A percentile compares a stretch with the other conserved stretches of the same genome.
Conservation (phyloP, 2,113 vertebrate species). For the Psilopsiagon aymara region DNA sequence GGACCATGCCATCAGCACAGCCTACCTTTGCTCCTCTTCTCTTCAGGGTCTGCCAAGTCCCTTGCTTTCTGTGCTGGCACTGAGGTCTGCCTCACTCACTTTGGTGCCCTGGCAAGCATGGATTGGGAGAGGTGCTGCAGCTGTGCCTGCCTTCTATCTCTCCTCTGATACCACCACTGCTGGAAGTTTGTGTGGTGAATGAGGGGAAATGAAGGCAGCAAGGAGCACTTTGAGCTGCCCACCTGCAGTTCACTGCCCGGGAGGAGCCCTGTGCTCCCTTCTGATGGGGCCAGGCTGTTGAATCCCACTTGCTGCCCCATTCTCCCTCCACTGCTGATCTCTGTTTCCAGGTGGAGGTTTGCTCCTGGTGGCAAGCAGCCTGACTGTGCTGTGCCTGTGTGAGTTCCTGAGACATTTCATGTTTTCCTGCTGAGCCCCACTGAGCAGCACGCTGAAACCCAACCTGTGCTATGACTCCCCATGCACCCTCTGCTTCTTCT, state of each 20-base stretch:
- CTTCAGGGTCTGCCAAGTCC: background rate
- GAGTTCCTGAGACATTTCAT: conserved; percentile 74
- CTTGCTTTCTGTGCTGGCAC: background rate
- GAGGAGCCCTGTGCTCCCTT: background rate
- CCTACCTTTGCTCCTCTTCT: background rate
- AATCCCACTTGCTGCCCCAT: background rate
- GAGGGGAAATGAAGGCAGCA: background rate
- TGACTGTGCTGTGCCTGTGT: background rate
- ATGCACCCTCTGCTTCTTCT: conserved; percentile 13
- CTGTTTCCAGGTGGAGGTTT: background rate
- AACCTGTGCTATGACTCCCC: conserved; percentile 22
- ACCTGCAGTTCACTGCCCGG: background rate
- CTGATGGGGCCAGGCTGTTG: background rate
- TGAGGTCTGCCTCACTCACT: background rate
- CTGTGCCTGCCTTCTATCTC: background rate
- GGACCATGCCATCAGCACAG: background rate
- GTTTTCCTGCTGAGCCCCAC: conserved; percentile 62
- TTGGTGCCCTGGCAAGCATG: background rate
- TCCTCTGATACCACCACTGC: background rate
- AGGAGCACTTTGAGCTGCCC: background rate
- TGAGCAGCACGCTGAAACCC: conserved; percentile 6
- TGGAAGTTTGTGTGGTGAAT: background rate
- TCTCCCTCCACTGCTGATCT: background rate
- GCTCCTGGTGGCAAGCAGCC: background rate
- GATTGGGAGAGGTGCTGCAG: background rate